Conservation (phyloP, 2,888 invertebrate genomes). For the Micropterix aruncella region DNA sequence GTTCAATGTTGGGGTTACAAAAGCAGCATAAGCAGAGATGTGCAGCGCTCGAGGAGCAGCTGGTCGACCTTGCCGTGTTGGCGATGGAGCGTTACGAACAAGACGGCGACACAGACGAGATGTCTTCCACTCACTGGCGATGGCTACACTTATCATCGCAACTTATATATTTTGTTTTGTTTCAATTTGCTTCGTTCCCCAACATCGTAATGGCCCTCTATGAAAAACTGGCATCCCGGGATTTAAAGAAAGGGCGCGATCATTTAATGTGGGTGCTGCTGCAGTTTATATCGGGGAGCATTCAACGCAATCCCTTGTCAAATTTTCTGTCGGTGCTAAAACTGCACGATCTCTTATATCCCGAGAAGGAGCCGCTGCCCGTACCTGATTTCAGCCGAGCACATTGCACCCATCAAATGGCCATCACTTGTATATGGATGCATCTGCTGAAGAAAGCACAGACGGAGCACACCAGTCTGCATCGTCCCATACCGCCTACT, state of each 20-base stretch:
- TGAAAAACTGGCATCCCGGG: conserved; percentile 65
- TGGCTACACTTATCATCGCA: conserved; percentile 93
- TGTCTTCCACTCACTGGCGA: conserved; percentile 59
- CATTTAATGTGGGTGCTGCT: conserved; percentile 98
- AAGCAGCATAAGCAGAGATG: conserved; percentile 86
- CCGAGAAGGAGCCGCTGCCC: conserved; percentile 79
- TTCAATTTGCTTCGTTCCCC: conserved; percentile 87
- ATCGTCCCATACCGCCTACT: conserved; percentile 63
- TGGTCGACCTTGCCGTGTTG: conserved; percentile 79
- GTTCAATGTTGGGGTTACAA: conserved; percentile 85
- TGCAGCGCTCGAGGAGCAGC: conserved; percentile 79
- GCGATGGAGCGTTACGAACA: conserved; percentile 88
- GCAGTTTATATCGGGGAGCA: conserved; percentile 94
- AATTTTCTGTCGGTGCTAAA: conserved; percentile 84
- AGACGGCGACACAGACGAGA: conserved; percentile 42
- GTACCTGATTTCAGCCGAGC: conserved; percentile 82
- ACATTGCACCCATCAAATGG: conserved; percentile 81
- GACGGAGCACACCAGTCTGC: conserved; percentile 66
- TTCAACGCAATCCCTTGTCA: conserved; percentile 80
- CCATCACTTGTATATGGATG: conserved; percentile 93
- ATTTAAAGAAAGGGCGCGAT: conserved; percentile 81
- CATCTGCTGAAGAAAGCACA: conserved; percentile 90
- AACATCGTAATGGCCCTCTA: conserved; percentile 83
- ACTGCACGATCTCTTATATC: conserved; percentile 83
- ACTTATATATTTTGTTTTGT: conserved; percentile 86